Base-by-base conservation (phyloP, 2,113 vertebrate genomes). In the Mobula hypostoma region DNA sequence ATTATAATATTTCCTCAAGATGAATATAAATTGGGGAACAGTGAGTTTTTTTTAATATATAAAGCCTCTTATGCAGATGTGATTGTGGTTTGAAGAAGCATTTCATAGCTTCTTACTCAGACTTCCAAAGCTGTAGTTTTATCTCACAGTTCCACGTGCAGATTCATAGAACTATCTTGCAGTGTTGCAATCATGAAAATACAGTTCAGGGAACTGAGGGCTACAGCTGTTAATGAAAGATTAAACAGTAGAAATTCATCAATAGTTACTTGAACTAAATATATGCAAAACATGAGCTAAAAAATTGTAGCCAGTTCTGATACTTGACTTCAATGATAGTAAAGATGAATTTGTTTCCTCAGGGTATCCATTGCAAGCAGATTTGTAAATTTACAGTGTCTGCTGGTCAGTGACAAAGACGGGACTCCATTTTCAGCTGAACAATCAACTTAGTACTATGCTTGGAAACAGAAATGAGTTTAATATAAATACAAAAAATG, bases 401-500 rank as follows among this genome's bases (percentile, higher is more conserved):
- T 27, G 40, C 27, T 29, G 70, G 91, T 74, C 91, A 74, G 7
- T 70, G 27, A 68, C 29, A 66, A 19, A 24, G 48, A 29, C 14
- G 27, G 91, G 21, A 74, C 68, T 74, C 5, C 61, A 14, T 74
- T 93, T 93, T 72, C 8, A 74, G 40, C 40, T 9, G 36, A 56
- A 19, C 32, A 15, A 29, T 74, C 40, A 24, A 74, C 12, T 93
- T 93, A 74, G 11, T 48, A 48, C 2, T 8, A 4, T 56, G 70
- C 74, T 93, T 74, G 74, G 40, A 93, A 74, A 93, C 72, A 74
- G 70, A 74, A 40, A 92, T 29, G 11, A 93, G 24, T 40, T 93
- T 93, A 56, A 93, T 32, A 56, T 19, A 93, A 76, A 93, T 76
- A 32, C 91, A 40, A n/a, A 72, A 40, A 27, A 72, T 72, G 32